phyloP scores from a whole-genome alignment of 2,797 vertebrate species.

The Synaphobranchus kaupii region DNA sequence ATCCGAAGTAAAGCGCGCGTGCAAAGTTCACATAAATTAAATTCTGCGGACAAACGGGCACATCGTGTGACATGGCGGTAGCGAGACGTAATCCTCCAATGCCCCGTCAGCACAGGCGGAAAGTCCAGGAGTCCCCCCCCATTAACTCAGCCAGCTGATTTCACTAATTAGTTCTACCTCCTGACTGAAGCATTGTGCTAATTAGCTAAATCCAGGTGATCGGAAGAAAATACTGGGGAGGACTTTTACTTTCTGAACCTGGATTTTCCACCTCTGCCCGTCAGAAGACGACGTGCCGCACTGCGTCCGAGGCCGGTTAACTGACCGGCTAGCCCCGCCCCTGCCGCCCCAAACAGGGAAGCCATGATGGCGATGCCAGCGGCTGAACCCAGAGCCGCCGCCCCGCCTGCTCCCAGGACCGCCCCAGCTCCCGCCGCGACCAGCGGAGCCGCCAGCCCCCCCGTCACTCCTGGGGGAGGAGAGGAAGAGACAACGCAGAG shows the following conservation, averaged over 20 bases:
- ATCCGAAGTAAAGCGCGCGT: background rate
- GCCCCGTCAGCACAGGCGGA: too few relatives aligned
- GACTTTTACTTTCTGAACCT: too few relatives aligned
- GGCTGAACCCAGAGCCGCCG: slow-evolving; percentile 85
- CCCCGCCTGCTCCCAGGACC: slow-evolving; percentile 88
- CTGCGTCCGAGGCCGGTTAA: background rate
- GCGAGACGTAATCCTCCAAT: background rate
- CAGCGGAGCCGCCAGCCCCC: slow-evolving; percentile 90
- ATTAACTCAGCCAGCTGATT: too few relatives aligned
- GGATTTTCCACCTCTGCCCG: too few relatives aligned
- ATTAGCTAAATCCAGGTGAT: too few relatives aligned
- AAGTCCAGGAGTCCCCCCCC: too few relatives aligned
- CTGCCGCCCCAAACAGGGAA: slow-evolving; percentile 93
- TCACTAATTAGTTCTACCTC: too few relatives aligned
- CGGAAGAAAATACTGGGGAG: too few relatives aligned
- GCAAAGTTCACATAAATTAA: background rate
- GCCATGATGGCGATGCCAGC: slow-evolving; percentile 93
- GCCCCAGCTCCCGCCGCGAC: slow-evolving; percentile 89
- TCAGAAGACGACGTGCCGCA: too few relatives aligned
- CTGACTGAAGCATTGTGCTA: too few relatives aligned
- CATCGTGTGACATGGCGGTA: too few relatives aligned
- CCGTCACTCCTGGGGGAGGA: slow-evolving; percentile 82
- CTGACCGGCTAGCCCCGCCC: slow-evolving; percentile 91
- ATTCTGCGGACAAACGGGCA: too few relatives aligned
- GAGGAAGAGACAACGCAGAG: background rate